These are phyloP conservation scores for Cossypha dichroa DNA, from an alignment of 2,797 vertebrate species.

Conservation along the genomic window DNA sequence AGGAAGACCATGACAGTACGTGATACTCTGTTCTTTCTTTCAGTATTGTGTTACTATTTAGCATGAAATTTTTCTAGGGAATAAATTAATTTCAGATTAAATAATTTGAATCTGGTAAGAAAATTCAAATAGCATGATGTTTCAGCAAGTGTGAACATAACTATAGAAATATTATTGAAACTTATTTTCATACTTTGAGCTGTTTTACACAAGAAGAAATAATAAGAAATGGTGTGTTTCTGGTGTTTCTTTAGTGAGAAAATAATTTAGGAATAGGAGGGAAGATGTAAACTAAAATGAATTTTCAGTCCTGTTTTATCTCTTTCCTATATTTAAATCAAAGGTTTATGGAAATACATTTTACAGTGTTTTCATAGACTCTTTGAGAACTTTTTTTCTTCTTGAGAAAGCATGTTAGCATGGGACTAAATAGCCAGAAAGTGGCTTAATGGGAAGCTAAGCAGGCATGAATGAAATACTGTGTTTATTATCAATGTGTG, in stretches of 20 bases:
- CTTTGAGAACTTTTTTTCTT: background rate
- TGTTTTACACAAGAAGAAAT: background rate
- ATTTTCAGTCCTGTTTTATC: background rate
- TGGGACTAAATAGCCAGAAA: background rate
- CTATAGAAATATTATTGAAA: background rate
- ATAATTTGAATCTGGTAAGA: background rate
- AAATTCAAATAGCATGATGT: background rate
- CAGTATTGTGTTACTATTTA: background rate
- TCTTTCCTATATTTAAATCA: background rate
- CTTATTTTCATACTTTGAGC: background rate
- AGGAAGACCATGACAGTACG: fast-evolving
- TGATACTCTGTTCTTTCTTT: background rate
- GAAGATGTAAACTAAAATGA: background rate
- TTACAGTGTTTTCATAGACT: background rate
- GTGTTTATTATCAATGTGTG: background rate
- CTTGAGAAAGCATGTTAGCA: fast-evolving
- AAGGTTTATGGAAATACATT: background rate
- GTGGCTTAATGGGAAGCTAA: background rate
- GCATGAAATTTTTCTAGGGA: background rate
- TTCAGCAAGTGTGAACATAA: background rate
- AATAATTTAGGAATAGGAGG: background rate
- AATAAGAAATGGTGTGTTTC: background rate
- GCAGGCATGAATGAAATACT: background rate
- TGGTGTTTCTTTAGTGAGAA: background rate
- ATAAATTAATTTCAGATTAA: background rate